phyloP scores from a whole-genome alignment of 2,888 invertebrate species.

The Ferrisia virgata region DNA sequence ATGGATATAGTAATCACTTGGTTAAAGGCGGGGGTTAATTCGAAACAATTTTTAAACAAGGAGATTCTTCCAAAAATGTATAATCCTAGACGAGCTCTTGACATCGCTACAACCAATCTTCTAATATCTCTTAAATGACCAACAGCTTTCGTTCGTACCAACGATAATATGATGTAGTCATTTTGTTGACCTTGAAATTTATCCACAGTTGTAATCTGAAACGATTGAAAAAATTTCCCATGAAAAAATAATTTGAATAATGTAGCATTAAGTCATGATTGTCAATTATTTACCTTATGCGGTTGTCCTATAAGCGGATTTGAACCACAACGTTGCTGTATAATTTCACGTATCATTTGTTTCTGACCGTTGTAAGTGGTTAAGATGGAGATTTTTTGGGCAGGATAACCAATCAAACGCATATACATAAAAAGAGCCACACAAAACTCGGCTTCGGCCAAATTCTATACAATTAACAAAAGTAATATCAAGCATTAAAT shows the following conservation, averaged over 20 bases:
- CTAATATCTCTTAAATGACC: constrained; percentile 96
- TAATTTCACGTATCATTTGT: constrained; percentile 92
- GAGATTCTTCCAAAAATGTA: constrained; percentile 92
- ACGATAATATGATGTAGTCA: constrained; percentile 92
- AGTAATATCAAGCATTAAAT: neutral
- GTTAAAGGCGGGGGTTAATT: constrained; percentile 92
- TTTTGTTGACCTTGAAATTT: constrained; percentile 99
- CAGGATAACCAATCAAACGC: constrained; percentile 94
- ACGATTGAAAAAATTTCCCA: neutral
- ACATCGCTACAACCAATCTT: constrained; percentile 96
- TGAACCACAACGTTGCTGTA: constrained; percentile 85
- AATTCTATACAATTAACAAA: constrained; percentile 60
- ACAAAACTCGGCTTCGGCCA: constrained; percentile 89
- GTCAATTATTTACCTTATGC: constrained; percentile 66
- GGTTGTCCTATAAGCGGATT: constrained; percentile 94
- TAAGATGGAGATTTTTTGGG: constrained; percentile 92
- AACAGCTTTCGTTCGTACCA: constrained; percentile 94
- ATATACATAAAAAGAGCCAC: constrained; percentile 98
- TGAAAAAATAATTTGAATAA: neutral
- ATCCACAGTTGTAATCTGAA: constrained; percentile 87
- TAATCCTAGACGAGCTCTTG: constrained; percentile 91
- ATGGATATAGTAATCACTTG: no score
- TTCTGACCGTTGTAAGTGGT: constrained; percentile 99
- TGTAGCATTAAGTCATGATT: neutral
- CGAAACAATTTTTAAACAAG: constrained; percentile 94